Conservation (phyloP, 2,113 vertebrate genomes). For the Petrocephalus zakoni region DNA sequence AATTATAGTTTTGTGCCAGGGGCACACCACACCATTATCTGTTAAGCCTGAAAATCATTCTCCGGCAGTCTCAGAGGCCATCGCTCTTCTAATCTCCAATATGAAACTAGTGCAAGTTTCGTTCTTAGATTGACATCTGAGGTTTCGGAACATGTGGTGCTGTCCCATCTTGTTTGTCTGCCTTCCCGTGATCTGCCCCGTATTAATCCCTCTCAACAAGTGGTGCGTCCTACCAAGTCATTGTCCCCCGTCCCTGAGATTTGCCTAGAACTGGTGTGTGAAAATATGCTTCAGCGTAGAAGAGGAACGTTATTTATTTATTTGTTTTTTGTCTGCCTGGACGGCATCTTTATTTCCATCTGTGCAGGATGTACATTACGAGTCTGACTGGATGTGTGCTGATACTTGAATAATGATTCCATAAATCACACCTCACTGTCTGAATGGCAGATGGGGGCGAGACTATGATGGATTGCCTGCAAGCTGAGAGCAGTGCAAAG, state of each 20-base stretch:
- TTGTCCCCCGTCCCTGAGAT: constrained; percentile 51
- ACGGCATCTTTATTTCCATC: constrained; percentile 17
- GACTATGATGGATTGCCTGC: constrained; percentile 11
- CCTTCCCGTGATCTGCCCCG: neutral
- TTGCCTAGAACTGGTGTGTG: constrained; percentile 35
- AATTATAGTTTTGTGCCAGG: constrained; percentile 2
- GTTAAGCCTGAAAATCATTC: neutral
- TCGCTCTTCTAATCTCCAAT: neutral
- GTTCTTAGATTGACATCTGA: neutral
- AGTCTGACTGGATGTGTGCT: constrained; percentile 19
- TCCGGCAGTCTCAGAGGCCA: neutral
- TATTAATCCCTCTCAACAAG: neutral
- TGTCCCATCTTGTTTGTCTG: neutral
- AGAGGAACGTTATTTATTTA: constrained; percentile 11
- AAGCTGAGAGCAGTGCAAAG: neutral
- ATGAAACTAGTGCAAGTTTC: neutral
- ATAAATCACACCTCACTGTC: constrained; percentile 21
- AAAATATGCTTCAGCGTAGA: constrained; percentile 1
- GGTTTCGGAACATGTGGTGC: neutral
- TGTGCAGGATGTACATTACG: constrained; percentile 9
- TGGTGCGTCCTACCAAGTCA: constrained; percentile 38
- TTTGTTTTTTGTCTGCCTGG: constrained; percentile 22
- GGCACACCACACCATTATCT: constrained; percentile 1
- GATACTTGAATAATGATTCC: constrained; percentile 20
- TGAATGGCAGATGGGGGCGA: neutral